Base-by-base conservation (phyloP, 1,140 invertebrate genomes). In the Aphelinus atriplicis region DNA sequence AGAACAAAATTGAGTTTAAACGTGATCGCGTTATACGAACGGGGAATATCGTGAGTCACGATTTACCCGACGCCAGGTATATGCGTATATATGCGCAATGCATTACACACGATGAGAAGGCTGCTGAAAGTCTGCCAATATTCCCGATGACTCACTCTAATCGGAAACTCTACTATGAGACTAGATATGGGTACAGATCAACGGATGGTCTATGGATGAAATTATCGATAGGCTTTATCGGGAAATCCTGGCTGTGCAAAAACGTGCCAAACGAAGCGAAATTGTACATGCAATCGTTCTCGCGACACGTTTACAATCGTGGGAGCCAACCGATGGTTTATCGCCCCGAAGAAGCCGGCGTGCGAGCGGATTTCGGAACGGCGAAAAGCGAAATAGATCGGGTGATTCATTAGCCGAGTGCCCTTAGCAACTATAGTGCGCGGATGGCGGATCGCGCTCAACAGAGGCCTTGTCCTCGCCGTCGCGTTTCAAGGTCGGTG, bases 401-500 rank as follows among this genome's bases (percentile, higher is more conserved):
- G 6, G 60, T 71, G 71, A 67, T 68, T 68, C 43, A 61, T 53
- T 68, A 62, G 50, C 48, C 62, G 42, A 62, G 58, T 65, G 72
- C 72, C 72, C 72, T 74, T 74, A 67, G 64, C 70, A 58, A 76
- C 66, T 26, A 26, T 26, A 26, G 53, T 69, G 68, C 68, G 57
- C 45, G 56, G 65, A 64, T 46, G 10, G 26, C 26, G 26, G 26
- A 26, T 26, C 26, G 26, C 26, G 26, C 26, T 26, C 26, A 26
- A 26, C 26, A 26, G 26, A 86, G 81, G 81, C 81, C 84, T 85
- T 84, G 81, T 84, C 81, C 81, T 80, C 81, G 68, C 69, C 71
- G 79, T 84, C 81, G 77, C 78, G 74, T 82, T 85, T 85, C 85
- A 86, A 87, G 85, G 85, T 86, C 85, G 82, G 79, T 83, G 70